These are phyloP conservation scores for Globicephala melas DNA, from an alignment of 2,113 vertebrate species.

Conservation along the genomic window DNA sequence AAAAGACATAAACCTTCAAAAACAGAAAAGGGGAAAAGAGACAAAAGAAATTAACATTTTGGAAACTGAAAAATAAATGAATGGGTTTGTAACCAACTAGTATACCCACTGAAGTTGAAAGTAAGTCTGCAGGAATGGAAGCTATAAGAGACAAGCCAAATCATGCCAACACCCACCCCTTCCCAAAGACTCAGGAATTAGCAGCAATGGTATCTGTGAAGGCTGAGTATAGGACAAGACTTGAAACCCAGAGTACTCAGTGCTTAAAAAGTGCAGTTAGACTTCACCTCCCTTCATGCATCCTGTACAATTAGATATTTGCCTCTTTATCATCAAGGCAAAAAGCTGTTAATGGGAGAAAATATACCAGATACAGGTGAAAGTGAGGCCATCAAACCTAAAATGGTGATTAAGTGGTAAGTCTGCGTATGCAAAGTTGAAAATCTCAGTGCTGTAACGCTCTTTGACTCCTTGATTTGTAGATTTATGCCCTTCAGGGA, in stretches of 20 bases:
- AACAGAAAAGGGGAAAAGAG: background rate
- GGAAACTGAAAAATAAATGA: background rate
- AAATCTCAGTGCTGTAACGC: background rate
- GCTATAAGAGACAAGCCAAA: background rate
- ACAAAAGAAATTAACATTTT: background rate
- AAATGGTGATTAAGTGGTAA: conserved; percentile 24
- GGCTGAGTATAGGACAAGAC: background rate
- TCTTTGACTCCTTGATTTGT: background rate
- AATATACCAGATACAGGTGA: background rate
- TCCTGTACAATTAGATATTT: background rate
- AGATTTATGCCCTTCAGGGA: background rate
- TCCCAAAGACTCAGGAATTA: background rate
- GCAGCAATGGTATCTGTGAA: background rate
- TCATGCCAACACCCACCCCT: background rate
- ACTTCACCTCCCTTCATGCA: background rate
- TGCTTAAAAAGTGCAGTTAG: background rate
- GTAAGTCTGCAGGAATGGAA: background rate
- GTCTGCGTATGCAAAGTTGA: background rate
- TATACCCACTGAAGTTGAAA: background rate
- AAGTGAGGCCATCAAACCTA: background rate
- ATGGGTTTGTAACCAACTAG: background rate
- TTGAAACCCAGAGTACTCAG: background rate
- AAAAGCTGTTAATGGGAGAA: background rate
- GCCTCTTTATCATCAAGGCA: background rate
- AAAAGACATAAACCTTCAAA: background rate